A percentile compares a stretch with the other conserved stretches of the same genome.
phyloP scores from a whole-genome alignment of 2,888 invertebrate genomes.

The Amblyjoppa proteus region DNA sequence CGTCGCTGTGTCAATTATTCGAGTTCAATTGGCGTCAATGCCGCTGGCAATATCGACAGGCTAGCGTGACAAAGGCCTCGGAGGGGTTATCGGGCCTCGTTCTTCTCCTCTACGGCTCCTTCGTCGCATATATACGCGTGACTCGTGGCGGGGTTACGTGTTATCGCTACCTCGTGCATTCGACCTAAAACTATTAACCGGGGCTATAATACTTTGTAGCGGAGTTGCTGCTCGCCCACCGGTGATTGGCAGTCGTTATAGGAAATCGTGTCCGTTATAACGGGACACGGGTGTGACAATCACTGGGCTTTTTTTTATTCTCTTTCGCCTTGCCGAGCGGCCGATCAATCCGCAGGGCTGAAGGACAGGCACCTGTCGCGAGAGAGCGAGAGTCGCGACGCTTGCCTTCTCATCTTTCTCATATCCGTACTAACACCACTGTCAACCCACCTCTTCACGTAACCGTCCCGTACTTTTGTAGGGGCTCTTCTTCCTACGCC shows the following conservation, averaged over 20 bases:
- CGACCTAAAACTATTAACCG: conserved; percentile 30
- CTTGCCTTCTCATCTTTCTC: conserved; percentile 64
- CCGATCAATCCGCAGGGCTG: neutral
- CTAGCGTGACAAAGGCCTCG: conserved; percentile 54
- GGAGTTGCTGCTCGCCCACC: neutral
- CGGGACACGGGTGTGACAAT: neutral
- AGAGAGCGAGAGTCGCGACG: conserved; percentile 34
- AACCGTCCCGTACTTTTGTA: conserved; percentile 72
- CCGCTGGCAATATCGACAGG: conserved; percentile 60
- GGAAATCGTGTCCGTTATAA: neutral
- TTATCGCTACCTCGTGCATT: conserved; percentile 53
- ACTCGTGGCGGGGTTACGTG: conserved; percentile 56
- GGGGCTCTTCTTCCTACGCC: conserved; percentile 68
- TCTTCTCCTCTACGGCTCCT: conserved; percentile 12
- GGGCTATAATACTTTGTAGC: conserved; percentile 28
- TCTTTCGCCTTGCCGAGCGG: neutral
- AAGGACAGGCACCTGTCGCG: conserved; percentile 36
- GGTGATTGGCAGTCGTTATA: neutral
- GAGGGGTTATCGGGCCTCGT: conserved; percentile 58
- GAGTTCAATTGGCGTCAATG: conserved; percentile 64
- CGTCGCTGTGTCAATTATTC: conserved; percentile 58
- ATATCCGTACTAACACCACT: conserved; percentile 13
- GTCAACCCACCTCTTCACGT: conserved; percentile 60
- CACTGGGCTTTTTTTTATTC: neutral
- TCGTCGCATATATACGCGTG: conserved; percentile 56